A percentile compares a stretch with the other conserved stretches of the same genome.
Evolutionary conservation across 2,797 vertebrate species (phyloP).

Genomic region (Diplodus puntazzo): DNA sequence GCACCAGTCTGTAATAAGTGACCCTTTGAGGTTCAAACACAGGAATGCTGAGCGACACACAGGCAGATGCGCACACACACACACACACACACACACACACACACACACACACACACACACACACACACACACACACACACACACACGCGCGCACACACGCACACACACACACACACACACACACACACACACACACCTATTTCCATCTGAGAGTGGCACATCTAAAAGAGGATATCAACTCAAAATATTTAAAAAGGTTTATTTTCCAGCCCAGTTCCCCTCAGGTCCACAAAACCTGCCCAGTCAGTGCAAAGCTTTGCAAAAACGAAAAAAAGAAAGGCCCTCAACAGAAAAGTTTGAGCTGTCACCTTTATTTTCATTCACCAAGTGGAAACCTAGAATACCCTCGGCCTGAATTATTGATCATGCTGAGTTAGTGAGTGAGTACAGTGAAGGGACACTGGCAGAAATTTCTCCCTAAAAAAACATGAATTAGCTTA

Average conservation of each 20-base stretch:
- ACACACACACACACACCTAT: neutral
- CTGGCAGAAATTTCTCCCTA: constrained; percentile 7
- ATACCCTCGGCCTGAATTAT: constrained; percentile 63
- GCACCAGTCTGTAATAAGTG: neutral
- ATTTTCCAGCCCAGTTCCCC: constrained; percentile 27
- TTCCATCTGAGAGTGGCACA: neutral
- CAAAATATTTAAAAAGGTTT: constrained; percentile 20
- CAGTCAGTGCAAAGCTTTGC: constrained; percentile 39
- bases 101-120: too few species aligned
- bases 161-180: too few species aligned
- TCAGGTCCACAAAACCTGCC: constrained; percentile 6
- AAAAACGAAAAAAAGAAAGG: constrained; percentile 2
- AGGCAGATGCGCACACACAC: neutral
- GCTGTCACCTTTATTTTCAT: constrained; percentile 62
- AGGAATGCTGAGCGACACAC: neutral
- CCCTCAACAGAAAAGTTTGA: constrained; percentile 31
- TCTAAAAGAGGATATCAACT: constrained; percentile 19
- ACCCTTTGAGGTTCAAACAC: neutral
- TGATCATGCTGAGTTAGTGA: constrained; percentile 62
- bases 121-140: neutral
- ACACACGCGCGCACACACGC: neutral
- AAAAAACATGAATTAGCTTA: constrained; percentile 27
- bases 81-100: neutral
- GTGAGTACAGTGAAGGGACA: constrained; percentile 31
- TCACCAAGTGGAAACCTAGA: constrained; percentile 38